Percentiles rank a stretch among this genome's conserved stretches.
phyloP scores from a whole-genome alignment of 2,888 invertebrate genomes.

The Endotricha flammealis region DNA sequence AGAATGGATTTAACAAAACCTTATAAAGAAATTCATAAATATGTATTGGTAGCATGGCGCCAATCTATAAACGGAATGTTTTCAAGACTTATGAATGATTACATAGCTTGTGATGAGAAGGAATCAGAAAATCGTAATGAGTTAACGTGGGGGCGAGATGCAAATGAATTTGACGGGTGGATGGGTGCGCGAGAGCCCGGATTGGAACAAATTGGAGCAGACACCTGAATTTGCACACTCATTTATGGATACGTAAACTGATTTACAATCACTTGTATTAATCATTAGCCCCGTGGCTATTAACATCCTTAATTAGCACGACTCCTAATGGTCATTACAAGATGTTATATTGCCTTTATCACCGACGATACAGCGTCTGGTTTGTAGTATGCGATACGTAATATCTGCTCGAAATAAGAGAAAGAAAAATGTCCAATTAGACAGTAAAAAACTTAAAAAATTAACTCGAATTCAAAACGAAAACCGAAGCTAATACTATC shows the following conservation, averaged over 20 bases:
- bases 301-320: too few relatives aligned
- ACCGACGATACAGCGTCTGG: too few relatives aligned
- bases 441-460: too few relatives aligned
- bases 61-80: constrained; percentile 17
- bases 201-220: constrained; percentile 53
- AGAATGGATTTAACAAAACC: constrained; percentile 18
- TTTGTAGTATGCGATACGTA: too few relatives aligned
- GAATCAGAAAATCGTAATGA: constrained; percentile 53
- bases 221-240: constrained; percentile 46
- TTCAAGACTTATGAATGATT: constrained; percentile 43
- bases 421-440: too few relatives aligned
- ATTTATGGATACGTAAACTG: constrained; percentile 43
- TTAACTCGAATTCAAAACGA: too few relatives aligned
- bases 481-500: too few relatives aligned
- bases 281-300: too few relatives aligned
- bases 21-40: constrained; percentile 34
- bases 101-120: constrained; percentile 32
- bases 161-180: constrained; percentile 58
- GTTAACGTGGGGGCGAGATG: constrained; percentile 57
- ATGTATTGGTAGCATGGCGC: constrained; percentile 30
- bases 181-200: constrained; percentile 36
- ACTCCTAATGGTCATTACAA: too few relatives aligned
- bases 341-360: too few relatives aligned
- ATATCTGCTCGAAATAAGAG: too few relatives aligned
- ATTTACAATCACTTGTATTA: constrained; percentile 38